Evolutionary conservation across 2,113 vertebrate species (phyloP).

Genomic region (Burhinus oedicnemus): DNA sequence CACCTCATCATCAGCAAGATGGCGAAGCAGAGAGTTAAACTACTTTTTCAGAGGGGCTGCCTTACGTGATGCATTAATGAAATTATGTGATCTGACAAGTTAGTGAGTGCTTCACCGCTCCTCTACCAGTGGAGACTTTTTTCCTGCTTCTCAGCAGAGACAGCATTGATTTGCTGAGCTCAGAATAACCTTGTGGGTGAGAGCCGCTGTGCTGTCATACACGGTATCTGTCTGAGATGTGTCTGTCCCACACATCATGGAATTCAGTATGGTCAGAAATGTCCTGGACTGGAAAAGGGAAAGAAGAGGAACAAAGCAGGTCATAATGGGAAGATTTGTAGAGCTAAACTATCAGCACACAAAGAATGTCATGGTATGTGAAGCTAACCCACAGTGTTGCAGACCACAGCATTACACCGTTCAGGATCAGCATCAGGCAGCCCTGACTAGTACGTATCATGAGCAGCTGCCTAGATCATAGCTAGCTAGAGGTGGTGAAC

Average conservation of each 20-base stretch:
- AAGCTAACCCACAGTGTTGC: not conserved
- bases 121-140: not conserved
- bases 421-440: not conserved
- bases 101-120: not conserved
- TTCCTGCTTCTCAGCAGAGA: not conserved
- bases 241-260: not conserved
- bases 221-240: not conserved
- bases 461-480: not conserved
- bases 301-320: not conserved
- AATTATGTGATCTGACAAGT: slow-evolving; percentile 16
- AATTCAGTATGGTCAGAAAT: not conserved
- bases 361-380: not conserved
- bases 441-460: not conserved
- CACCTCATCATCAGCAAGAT: not conserved
- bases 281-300: not conserved
- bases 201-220: not conserved
- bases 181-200: not conserved
- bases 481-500: not conserved
- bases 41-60: not conserved
- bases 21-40: not conserved
- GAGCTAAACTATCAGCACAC: not conserved
- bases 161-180: slow-evolving; percentile 21
- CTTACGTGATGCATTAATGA: not conserved
- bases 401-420: not conserved
- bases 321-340: not conserved